These are phyloP conservation scores for Cyrtonyx montezumae DNA, from an alignment of 2,113 vertebrate genomes.

Conservation along the genomic window DNA sequence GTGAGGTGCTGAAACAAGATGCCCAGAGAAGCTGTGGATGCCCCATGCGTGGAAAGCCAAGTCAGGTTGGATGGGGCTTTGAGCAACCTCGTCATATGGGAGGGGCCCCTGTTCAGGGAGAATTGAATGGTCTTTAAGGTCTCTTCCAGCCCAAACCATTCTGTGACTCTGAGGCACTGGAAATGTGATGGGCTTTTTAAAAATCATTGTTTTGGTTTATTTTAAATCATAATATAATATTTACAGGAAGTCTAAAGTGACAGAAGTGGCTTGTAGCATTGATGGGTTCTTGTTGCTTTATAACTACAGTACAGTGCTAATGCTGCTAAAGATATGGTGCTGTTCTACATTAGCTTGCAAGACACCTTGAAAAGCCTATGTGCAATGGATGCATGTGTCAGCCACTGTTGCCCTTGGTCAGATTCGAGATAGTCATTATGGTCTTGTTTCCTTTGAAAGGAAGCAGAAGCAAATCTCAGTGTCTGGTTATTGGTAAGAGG, in stretches of 20 bases:
- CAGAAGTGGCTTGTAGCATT: background rate
- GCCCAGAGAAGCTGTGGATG: background rate
- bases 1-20: background rate
- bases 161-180: background rate
- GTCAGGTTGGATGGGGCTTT: background rate
- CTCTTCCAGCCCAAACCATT: background rate
- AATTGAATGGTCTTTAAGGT: background rate
- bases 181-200: background rate
- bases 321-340: background rate
- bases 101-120: background rate
- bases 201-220: background rate
- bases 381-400: background rate
- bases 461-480: background rate
- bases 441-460: background rate
- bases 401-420: background rate
- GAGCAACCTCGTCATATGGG: background rate
- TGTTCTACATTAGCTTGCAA: background rate
- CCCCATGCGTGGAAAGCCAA: background rate
- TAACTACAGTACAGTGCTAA: rapidly evolving
- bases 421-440: background rate
- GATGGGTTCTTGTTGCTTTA: background rate
- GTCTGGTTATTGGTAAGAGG: background rate
- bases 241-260: background rate
- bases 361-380: background rate
- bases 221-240: background rate